A percentile compares a stretch with the other conserved stretches of the same genome.
These are phyloP conservation scores for Cephus pygmeus DNA, from an alignment of 2,888 invertebrate genomes.

Conservation along the genomic window DNA sequence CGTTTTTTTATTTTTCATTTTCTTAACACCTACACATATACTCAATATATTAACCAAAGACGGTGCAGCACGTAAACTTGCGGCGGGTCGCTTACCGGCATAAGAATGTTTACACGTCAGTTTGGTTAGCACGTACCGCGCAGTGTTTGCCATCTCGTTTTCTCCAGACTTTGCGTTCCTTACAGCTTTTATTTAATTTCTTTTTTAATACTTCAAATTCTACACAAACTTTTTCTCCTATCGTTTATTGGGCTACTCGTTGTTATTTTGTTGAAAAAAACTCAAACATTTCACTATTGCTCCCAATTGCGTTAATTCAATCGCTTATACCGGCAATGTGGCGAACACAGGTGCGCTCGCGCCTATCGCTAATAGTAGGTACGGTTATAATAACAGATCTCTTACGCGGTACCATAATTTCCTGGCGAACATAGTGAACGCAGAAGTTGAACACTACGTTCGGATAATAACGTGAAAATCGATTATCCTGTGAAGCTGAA, in stretches of 20 bases:
- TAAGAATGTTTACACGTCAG: constrained; percentile 1
- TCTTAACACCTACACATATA: background rate
- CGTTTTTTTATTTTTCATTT: background rate
- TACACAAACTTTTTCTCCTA: background rate
- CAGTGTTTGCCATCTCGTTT: background rate
- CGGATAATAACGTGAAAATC: background rate
- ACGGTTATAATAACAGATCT: constrained; percentile 52
- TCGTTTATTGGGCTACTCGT: background rate
- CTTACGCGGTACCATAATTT: background rate
- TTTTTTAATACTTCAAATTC: background rate
- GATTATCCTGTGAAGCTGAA: background rate
- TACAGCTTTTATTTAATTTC: too few relatives aligned
- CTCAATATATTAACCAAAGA: background rate
- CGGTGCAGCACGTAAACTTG: background rate
- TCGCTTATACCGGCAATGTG: background rate
- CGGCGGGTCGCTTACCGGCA: background rate
- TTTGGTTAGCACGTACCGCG: constrained; percentile 4
- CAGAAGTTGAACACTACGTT: background rate
- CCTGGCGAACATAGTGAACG: background rate
- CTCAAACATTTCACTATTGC: background rate
- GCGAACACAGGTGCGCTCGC: background rate
- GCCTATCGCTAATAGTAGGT: constrained; percentile 43
- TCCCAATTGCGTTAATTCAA: background rate
- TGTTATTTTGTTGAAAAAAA: background rate
- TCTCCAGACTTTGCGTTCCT: background rate